Conservation (phyloP, 2,113 vertebrate species). For the Oryzias melastigma region DNA sequence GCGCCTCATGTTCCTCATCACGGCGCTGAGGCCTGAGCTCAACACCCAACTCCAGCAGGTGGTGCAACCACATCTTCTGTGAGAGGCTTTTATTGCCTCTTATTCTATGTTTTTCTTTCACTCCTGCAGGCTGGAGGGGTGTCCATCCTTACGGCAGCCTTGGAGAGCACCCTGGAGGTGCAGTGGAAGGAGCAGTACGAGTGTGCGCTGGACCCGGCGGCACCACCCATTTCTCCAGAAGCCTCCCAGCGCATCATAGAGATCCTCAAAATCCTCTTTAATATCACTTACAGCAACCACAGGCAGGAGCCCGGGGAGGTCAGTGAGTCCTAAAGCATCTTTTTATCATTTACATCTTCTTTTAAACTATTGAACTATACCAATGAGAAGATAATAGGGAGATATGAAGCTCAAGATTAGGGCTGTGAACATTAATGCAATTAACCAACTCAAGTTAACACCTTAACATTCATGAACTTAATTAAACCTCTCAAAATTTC, state of each 20-base stretch:
- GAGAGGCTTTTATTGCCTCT: neutral
- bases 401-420: too few relatives aligned
- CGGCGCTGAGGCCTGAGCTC: slow-evolving; percentile 76
- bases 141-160: slow-evolving; percentile 66
- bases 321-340: slow-evolving; percentile 7
- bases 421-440: too few relatives aligned
- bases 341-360: too few relatives aligned
- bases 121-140: slow-evolving; percentile 64
- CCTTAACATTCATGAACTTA: too few relatives aligned
- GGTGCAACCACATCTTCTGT: neutral
- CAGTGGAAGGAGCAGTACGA: slow-evolving; percentile 72
- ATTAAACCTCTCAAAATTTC: too few relatives aligned
- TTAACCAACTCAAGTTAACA: too few relatives aligned
- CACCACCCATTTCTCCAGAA: slow-evolving; percentile 64
- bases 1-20: slow-evolving; percentile 79
- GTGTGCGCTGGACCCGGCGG: slow-evolving; percentile 43
- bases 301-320: slow-evolving; percentile 74
- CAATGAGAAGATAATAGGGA: too few relatives aligned
- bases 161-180: slow-evolving; percentile 69
- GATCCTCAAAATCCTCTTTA: slow-evolving; percentile 80
- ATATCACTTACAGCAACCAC: slow-evolving; percentile 71
- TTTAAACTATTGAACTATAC: too few relatives aligned
- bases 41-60: slow-evolving; percentile 73
- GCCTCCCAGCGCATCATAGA: slow-evolving; percentile 67
- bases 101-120: neutral